A percentile compares a stretch with the other conserved stretches of the same genome.
These are phyloP conservation scores for Galendromus occidentalis DNA, from an alignment of 1,140 invertebrate species.

Conservation along the genomic window DNA sequence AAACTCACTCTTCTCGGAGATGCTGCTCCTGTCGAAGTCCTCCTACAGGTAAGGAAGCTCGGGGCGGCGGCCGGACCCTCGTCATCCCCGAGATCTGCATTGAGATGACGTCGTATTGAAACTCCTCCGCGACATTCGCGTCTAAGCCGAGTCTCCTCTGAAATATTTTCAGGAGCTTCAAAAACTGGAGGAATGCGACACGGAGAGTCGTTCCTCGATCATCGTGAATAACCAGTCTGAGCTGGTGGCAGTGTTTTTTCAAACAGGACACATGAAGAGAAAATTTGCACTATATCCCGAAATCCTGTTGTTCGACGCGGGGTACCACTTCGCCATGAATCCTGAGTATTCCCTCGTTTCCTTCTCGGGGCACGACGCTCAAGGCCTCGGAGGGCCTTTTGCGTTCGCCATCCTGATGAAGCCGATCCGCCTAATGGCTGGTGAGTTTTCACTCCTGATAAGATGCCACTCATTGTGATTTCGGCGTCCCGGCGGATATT, in stretches of 20 bases:
- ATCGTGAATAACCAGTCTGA: background rate
- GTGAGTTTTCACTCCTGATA: background rate
- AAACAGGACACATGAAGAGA: conserved; percentile 7
- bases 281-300: conserved; percentile 1
- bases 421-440: conserved; percentile 1
- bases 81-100: too few relatives aligned
- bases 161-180: background rate
- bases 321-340: conserved; percentile 11
- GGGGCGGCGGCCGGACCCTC: too few relatives aligned
- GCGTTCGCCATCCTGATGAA: conserved; percentile 11
- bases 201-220: background rate
- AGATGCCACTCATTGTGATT: too few relatives aligned
- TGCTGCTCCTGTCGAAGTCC: background rate
- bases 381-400: conserved; percentile 5
- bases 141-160: too few relatives aligned
- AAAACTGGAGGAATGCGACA: background rate
- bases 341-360: conserved; percentile 7
- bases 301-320: conserved; percentile 6
- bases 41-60: background rate
- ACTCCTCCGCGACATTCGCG: too few relatives aligned
- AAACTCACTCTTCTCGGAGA: background rate
- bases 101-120: too few relatives aligned
- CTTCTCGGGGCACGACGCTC: conserved; percentile 9
- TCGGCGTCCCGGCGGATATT: too few relatives aligned
- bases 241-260: conserved; percentile 4